Conservation (phyloP, 2,797 vertebrate species). For the Mormyrops attenuatus region DNA sequence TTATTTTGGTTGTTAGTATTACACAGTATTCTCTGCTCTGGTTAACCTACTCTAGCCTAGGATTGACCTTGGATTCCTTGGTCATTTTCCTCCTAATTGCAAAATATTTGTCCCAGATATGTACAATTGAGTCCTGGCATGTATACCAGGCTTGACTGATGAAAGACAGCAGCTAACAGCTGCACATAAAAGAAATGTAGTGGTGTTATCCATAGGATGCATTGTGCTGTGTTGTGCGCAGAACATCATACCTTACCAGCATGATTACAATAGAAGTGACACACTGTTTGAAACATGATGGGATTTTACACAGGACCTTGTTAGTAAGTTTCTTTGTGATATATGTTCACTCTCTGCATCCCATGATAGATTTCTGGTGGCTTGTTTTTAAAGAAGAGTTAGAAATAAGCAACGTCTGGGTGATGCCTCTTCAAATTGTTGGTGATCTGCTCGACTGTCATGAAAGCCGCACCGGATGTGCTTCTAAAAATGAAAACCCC, state of each 20-base stretch:
- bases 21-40: neutral
- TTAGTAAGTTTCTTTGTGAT: neutral
- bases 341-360: neutral
- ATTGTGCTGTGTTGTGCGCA: neutral
- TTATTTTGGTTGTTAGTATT: neutral
- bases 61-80: neutral
- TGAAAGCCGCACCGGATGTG: neutral
- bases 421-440: neutral
- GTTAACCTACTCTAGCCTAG: neutral
- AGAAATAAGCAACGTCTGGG: neutral
- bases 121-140: neutral
- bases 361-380: neutral
- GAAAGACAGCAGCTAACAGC: neutral
- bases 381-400: neutral
- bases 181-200: neutral
- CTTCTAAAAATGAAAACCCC: neutral
- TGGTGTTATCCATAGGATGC: neutral
- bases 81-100: neutral
- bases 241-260: neutral
- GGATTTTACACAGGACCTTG: neutral
- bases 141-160: neutral
- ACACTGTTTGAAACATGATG: neutral
- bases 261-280: neutral
- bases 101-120: neutral
- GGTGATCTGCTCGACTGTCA: neutral